Conservation (phyloP, 2,888 invertebrate species). For the Dolomedes plantarius region DNA sequence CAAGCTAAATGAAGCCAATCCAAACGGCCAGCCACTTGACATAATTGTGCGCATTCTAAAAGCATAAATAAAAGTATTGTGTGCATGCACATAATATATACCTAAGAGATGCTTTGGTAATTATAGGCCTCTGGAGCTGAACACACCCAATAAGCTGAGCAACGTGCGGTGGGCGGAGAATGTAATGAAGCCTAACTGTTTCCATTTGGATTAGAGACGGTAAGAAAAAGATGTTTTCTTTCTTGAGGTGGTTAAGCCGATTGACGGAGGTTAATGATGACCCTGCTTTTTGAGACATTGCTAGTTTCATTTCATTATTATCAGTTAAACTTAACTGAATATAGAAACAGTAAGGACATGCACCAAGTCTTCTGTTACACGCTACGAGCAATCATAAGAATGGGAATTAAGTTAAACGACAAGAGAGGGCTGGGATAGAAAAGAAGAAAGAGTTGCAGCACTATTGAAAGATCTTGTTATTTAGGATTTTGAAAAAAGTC, state of each 20-base stretch:
- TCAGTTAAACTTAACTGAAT: not conserved
- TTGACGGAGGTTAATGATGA: conserved; percentile 37
- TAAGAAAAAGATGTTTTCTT: conserved; percentile 7
- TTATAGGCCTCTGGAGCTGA: conserved; percentile 33
- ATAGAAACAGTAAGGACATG: no score
- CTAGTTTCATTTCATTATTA: not conserved
- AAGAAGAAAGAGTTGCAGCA: no score
- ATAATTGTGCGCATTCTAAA: conserved; percentile 55
- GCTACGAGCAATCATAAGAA: no score
- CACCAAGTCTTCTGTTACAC: no score
- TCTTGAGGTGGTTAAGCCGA: conserved; percentile 34
- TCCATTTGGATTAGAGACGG: conserved; percentile 46
- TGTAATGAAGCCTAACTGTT: conserved; percentile 50
- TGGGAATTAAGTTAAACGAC: no score
- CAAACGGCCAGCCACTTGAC: conserved; percentile 34
- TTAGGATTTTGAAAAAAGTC: no score
- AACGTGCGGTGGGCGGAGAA: conserved; percentile 53
- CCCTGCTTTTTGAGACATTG: not conserved
- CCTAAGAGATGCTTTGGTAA: conserved; percentile 40
- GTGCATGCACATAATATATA: conserved; percentile 63
- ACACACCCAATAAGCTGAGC: conserved; percentile 59
- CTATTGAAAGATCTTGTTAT: no score
- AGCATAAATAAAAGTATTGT: conserved; percentile 47
- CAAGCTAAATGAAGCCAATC: conserved; percentile 41
- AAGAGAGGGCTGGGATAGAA: no score